Base-by-base conservation (phyloP, 2,113 vertebrate genomes). In the Podilymbus podiceps region DNA sequence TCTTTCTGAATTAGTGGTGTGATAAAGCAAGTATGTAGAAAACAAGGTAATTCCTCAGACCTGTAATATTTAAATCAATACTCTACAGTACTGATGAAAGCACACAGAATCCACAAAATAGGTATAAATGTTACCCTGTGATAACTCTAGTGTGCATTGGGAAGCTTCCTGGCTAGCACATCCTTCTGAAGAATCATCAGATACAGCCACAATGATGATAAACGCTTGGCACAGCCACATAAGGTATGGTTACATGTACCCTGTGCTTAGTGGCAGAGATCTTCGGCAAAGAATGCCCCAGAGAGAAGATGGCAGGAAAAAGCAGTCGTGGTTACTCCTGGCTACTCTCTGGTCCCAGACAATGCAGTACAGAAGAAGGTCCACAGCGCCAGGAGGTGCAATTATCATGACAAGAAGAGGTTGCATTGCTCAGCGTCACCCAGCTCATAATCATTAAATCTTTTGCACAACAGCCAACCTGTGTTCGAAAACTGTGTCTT, bases 291-390 rank as follows among this genome's bases (percentile, higher is more conserved):
- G 42, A 78, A 5, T 8, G 6, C 19, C 44, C 31, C 6, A 42
- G 52, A 6, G 30, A 89, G 69, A 55, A 85, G 14, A 30, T 24
- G 23, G 17, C 19, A 68, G 18, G 23, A 75, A 67, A 58, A 85
- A 52, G 6, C 6, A 17, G 18, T 44, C 0, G 0, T 44, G 27
- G 35, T 68, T 67, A 30, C 25, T 63, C 33, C 33, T 35, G 33
- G 8, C 13, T 75, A 58, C 28, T 23, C 23, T 80, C 35, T n/a
- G 4, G 5, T 64, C 8, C 10, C 30, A 71, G 47, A 78, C 46
- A 84, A 93, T 4, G 53, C 1, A 7, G 12, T 33, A 53, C 4
- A 62, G 47, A 71, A 42, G 30, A 23, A 76, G 9, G 24, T n/a
- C 8, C 55, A 68, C 40, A 50, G 27, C 73, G 21, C 7, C 16